Base-by-base conservation (phyloP, 1,140 invertebrate genomes). In the Nixonia krombeini region DNA sequence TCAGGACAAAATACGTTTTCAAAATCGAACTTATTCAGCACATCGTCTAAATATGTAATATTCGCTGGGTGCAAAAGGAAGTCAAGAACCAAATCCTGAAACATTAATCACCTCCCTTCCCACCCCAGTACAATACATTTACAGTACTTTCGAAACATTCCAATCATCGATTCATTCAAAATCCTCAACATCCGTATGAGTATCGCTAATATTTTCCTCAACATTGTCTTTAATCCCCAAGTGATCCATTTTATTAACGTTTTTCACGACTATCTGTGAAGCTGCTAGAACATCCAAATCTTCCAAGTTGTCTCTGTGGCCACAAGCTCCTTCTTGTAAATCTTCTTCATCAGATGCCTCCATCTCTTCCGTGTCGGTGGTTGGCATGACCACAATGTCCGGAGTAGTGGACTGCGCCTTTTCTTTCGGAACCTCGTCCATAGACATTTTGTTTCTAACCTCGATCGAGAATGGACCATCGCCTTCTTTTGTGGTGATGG, bases 401-500 rank as follows among this genome's bases (percentile, higher is more conserved):
- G 77, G 75, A 5, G 58, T 52, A 7, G 42, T 0, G 4, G 4
- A 1, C 16, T 8, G 8, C 47, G 2, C 29, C 41, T 6, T 26
- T 0, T 35, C 4, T 5, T 29, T 57, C 6, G 10, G n/a, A 10
- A 47, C 10, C 1, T 78, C 74, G 7, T 74, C 72, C 8, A 78
- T 16, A 0, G 78, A 81, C 73, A 85, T 78, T 59, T 79, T 75
- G 41, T 80, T 82, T 53, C 84, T 71, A 0, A 85, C 70, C 37
- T 86, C 84, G 0, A 83, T 59, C 0, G 82, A 84, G 12, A 86
- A 86, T 0, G 84, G 84, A 0, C 84, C 84, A 29, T 86, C 73
- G 1, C 84, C 83, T 29, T 86, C 83, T 40, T 85, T 86, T 0
- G 83, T 84, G 0, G 74, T 84, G 3, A 85, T 80, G 1, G 79